A percentile compares a stretch with the other conserved stretches of the same genome.
phyloP scores from a whole-genome alignment of 2,113 vertebrate species.

The Sitta europaea region DNA sequence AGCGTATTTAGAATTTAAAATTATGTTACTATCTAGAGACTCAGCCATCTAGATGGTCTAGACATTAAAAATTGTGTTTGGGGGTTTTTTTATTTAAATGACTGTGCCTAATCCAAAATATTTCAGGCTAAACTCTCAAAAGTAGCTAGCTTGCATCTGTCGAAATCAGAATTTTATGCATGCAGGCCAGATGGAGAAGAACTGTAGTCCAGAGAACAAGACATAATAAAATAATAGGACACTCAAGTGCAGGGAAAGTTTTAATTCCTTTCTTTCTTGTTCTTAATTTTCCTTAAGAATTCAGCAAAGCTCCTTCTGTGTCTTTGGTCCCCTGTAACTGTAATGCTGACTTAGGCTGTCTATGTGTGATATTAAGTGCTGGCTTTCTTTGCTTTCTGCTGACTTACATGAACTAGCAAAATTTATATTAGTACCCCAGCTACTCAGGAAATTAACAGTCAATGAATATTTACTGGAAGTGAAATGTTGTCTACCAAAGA shows the following conservation, averaged over 20 bases:
- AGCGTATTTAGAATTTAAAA: neutral
- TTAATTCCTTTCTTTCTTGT: neutral
- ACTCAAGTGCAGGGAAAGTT: neutral
- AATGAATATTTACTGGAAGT: slow-evolving; percentile 39
- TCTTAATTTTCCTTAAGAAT: neutral
- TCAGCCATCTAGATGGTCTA: neutral
- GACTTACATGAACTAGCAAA: neutral
- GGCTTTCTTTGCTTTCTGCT: neutral
- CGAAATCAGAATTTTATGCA: neutral
- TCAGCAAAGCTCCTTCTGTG: neutral
- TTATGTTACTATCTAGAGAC: neutral
- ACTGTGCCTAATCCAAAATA: neutral
- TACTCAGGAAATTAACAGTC: slow-evolving; percentile 51
- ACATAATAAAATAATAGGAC: neutral
- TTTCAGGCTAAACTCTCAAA: neutral
- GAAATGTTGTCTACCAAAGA: neutral
- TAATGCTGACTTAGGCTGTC: slow-evolving; percentile 10
- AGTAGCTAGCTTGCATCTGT: neutral
- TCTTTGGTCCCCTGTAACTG: neutral
- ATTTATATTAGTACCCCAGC: slow-evolving; percentile 15
- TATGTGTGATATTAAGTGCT: neutral
- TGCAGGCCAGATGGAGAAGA: neutral
- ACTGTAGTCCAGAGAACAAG: neutral
- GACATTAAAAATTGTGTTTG: neutral
- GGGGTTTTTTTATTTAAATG: neutral